Conservation (phyloP, 2,113 vertebrate genomes). For the Martes martes region DNA sequence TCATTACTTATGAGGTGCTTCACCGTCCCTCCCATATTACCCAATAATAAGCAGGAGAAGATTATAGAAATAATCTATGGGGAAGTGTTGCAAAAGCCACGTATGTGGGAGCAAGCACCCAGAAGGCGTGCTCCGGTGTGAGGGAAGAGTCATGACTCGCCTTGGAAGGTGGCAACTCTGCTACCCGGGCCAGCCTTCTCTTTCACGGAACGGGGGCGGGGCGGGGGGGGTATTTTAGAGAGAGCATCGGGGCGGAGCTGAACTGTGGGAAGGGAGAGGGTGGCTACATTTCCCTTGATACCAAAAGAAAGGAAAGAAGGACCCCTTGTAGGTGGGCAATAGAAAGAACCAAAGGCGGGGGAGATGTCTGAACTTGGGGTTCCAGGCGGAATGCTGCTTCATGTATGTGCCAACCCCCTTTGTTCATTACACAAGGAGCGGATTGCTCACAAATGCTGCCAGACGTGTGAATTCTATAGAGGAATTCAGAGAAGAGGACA, state of each 20-base stretch:
- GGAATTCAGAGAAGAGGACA: background rate
- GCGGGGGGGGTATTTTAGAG: background rate
- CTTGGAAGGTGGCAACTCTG: background rate
- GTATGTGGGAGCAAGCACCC: background rate
- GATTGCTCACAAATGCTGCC: background rate
- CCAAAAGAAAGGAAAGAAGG: background rate
- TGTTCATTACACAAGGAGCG: background rate
- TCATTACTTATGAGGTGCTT: background rate
- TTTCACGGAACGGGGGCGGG: background rate
- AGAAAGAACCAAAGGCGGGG: background rate
- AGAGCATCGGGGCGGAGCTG: background rate
- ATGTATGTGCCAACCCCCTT: background rate
- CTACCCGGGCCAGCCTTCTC: background rate
- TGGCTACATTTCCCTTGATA: background rate
- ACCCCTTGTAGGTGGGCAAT: background rate
- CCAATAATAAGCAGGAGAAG: background rate
- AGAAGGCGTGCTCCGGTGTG: background rate
- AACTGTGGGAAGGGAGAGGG: background rate
- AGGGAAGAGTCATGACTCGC: background rate
- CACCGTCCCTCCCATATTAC: background rate
- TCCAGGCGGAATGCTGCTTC: background rate
- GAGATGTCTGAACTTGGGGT: background rate
- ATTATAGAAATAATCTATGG: too few relatives aligned
- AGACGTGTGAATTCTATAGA: background rate
- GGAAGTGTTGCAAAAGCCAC: background rate